phyloP scores from a whole-genome alignment of 2,888 invertebrate species.

The Volucella inanis region DNA sequence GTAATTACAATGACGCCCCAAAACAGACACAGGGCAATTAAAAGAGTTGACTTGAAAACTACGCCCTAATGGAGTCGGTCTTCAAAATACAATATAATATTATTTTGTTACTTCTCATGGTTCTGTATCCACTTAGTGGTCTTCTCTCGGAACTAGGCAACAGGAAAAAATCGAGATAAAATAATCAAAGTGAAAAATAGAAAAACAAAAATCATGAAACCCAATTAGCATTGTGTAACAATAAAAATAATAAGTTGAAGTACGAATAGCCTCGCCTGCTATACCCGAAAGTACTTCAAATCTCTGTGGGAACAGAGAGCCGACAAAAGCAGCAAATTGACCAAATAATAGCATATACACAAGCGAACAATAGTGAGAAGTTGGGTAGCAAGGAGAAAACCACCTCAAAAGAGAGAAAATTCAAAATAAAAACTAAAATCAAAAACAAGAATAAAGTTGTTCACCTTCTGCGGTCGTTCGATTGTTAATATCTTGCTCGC shows the following conservation, averaged over 20 bases:
- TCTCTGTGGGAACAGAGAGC: not conserved
- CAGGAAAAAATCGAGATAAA: not conserved
- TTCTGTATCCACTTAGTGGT: constrained; percentile 34
- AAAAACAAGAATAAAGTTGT: constrained; percentile 60
- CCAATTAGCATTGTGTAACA: constrained; percentile 61
- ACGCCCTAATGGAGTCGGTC: not conserved
- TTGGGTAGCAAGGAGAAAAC: not conserved
- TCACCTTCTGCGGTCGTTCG: constrained; percentile 74
- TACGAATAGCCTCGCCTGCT: not conserved
- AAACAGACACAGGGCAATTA: not conserved
- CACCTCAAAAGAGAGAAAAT: not conserved
- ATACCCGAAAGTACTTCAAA: not conserved
- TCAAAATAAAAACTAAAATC: constrained; percentile 6
- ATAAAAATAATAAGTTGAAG: constrained; percentile 32
- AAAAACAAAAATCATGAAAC: constrained; percentile 39
- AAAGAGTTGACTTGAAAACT: constrained; percentile 7
- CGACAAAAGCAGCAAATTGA: constrained; percentile 29
- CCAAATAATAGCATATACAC: constrained; percentile 14
- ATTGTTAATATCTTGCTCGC: constrained; percentile 36
- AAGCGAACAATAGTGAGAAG: constrained; percentile 11
- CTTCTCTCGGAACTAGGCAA: constrained; percentile 35
- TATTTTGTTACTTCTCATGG: constrained; percentile 33
- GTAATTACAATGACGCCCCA: not conserved
- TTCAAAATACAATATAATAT: not conserved
- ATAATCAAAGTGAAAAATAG: no score